A percentile compares a stretch with the other conserved stretches of the same genome.
Evolutionary conservation across 2,797 vertebrate species (phyloP).

Genomic region (Anguilla anguilla): DNA sequence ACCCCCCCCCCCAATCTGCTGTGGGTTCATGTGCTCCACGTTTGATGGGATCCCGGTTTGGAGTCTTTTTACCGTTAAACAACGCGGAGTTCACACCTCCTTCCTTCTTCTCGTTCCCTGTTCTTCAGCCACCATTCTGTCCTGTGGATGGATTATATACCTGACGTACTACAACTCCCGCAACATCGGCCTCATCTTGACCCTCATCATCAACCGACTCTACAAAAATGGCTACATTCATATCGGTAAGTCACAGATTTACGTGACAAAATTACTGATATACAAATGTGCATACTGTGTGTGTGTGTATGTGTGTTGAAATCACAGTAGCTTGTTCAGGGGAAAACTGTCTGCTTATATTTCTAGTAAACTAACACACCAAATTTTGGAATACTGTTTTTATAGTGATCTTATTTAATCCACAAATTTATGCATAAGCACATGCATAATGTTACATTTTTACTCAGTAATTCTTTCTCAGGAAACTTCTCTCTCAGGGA

Average conservation of each 20-base stretch:
- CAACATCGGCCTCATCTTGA: constrained; percentile 96
- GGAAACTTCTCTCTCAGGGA: too few species aligned
- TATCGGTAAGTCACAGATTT: constrained; percentile 81
- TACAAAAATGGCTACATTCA: constrained; percentile 98
- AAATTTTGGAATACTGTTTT: background rate
- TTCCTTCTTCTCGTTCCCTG: background rate
- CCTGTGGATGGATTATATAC: constrained; percentile 99
- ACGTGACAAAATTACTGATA: background rate
- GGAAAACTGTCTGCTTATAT: too few species aligned
- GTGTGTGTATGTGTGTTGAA: background rate
- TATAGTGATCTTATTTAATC: too few species aligned
- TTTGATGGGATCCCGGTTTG: background rate
- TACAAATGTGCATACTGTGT: background rate
- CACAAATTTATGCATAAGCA: too few species aligned
- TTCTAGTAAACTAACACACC: background rate
- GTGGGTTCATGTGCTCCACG: too few species aligned
- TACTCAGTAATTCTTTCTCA: too few species aligned
- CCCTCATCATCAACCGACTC: constrained; percentile 92
- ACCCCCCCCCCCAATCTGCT: too few species aligned
- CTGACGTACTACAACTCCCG: constrained; percentile 98
- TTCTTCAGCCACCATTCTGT: constrained; percentile 93
- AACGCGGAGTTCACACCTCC: background rate
- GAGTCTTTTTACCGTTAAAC: background rate
- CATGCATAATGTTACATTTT: too few species aligned
- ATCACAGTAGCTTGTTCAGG: background rate